phyloP scores from a whole-genome alignment of 2,888 invertebrate genomes.

The Tanypteryx hageni region DNA sequence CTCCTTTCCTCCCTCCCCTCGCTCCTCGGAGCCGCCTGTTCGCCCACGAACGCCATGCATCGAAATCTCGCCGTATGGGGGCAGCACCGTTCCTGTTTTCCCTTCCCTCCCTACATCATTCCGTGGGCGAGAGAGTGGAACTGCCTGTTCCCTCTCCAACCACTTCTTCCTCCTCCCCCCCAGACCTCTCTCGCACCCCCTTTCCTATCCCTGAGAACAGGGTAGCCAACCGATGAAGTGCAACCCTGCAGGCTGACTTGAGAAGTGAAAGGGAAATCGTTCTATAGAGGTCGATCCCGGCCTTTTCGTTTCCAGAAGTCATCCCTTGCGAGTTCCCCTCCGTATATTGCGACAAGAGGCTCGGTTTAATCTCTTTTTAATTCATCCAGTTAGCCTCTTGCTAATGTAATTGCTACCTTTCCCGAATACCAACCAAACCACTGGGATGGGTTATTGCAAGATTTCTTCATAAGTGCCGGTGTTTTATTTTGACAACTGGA shows the following conservation, averaged over 20 bases:
- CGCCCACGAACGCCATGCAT: conserved; percentile 37
- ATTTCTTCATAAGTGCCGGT: too few relatives aligned
- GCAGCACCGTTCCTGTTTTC: conserved; percentile 22
- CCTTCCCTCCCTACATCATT: not conserved
- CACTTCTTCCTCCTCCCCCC: not conserved
- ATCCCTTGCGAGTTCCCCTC: too few relatives aligned
- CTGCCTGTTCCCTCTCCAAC: not conserved
- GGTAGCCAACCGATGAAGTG: conserved; percentile 33
- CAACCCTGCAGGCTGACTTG: not conserved
- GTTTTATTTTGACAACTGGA: too few relatives aligned
- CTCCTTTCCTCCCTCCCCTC: not conserved
- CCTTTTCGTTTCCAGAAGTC: not conserved
- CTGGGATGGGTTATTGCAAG: too few relatives aligned
- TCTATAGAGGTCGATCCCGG: not conserved
- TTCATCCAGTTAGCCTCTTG: too few relatives aligned
- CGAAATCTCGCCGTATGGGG: conserved; percentile 41
- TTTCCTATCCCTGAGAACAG: not conserved
- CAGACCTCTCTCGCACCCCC: not conserved
- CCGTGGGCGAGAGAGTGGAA: conserved; percentile 13
- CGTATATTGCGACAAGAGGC: too few relatives aligned
- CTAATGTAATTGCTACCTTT: too few relatives aligned
- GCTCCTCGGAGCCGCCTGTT: not conserved
- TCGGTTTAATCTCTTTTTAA: too few relatives aligned
- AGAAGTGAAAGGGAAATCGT: conserved; percentile 28
- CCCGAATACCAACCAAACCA: too few relatives aligned